Base-by-base conservation (phyloP, 35 echinoderm and acorn worm genomes). In the Acanthaster planci region DNA sequence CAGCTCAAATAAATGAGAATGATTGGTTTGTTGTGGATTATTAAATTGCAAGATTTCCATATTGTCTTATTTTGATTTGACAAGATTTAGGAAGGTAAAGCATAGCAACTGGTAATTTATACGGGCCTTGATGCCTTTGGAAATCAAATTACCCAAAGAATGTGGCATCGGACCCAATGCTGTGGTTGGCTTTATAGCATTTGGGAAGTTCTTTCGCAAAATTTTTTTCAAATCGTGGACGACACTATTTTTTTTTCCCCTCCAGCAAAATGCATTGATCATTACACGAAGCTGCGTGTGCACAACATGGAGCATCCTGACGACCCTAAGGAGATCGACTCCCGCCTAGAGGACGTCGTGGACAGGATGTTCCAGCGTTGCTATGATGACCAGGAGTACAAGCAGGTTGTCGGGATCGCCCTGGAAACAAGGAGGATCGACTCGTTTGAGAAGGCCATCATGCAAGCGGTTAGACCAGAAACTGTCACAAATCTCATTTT, bases 331-430 rank as follows among this genome's bases (percentile, higher is more conserved):
- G 59, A 81, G 21, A 97, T 97, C 27, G 95, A 97, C 55, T 60
- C 91, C 2, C 83, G 95, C 14, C 82, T 97, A 67, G 91, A 97
- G 60, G 82, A 57, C 22, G 85, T 97, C 2, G 95, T 97, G 0
- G 90, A 97, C 38, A 77, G 95, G 85, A 97, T 97, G 95, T 97
- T 97, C 77, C 87, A 97, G 72, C 82, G 95, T 57, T 97, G 95
- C 54, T 93, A 93, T 87, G 87, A 90, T 16, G 91, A 97, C 67
- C 22, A 68, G 0, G 60, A 93, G 44, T 97, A 86, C 88, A 97
- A 93, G 55, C 95, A 97, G 77, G 95, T 91, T 32, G 88, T 97
- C 30, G 95, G 95, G 10, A 97, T 97, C 77, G 95, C 95, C 27
- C 37, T 97, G 40, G 95, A 97, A 37, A 97, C 95, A 8, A 90